phyloP scores from a whole-genome alignment of 2,888 invertebrate genomes.

The Idaea aversata region DNA sequence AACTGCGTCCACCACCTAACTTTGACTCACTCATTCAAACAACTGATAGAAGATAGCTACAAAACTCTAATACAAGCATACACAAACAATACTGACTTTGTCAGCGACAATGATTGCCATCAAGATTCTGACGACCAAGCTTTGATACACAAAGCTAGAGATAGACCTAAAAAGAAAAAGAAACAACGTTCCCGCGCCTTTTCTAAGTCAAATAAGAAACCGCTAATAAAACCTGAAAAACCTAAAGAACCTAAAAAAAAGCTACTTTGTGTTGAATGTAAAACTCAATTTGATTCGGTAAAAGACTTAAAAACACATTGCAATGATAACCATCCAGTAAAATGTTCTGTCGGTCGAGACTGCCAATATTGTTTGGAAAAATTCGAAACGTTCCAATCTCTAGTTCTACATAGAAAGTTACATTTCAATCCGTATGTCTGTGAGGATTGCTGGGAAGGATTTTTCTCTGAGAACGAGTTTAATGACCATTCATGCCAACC shows the following conservation, averaged over 20 bases:
- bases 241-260: slow-evolving; percentile 35
- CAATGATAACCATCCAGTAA: slow-evolving; percentile 53
- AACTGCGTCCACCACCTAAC: slow-evolving; percentile 71
- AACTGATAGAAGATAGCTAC: slow-evolving; percentile 60
- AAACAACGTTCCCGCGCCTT: neutral
- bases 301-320: slow-evolving; percentile 60
- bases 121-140: slow-evolving; percentile 53
- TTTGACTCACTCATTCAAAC: slow-evolving; percentile 71
- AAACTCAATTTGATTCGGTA: slow-evolving; percentile 54
- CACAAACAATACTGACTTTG: slow-evolving; percentile 36
- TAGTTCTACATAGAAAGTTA: slow-evolving; percentile 65
- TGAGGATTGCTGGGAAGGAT: slow-evolving; percentile 73
- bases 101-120: slow-evolving; percentile 48
- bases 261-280: slow-evolving; percentile 69
- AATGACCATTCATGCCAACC: slow-evolving; percentile 60
- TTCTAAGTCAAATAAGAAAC: slow-evolving; percentile 20
- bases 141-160: slow-evolving; percentile 32
- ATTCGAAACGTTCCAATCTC: slow-evolving; percentile 67
- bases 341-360: slow-evolving; percentile 56
- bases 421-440: slow-evolving; percentile 69
- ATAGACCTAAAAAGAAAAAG: slow-evolving; percentile 10
- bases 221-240: slow-evolving; percentile 32
- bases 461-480: slow-evolving; percentile 48
- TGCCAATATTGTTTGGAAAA: slow-evolving; percentile 73
- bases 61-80: slow-evolving; percentile 47